These are phyloP conservation scores for Lasius platythorax DNA, from an alignment of 2,888 invertebrate species.

Conservation along the genomic window DNA sequence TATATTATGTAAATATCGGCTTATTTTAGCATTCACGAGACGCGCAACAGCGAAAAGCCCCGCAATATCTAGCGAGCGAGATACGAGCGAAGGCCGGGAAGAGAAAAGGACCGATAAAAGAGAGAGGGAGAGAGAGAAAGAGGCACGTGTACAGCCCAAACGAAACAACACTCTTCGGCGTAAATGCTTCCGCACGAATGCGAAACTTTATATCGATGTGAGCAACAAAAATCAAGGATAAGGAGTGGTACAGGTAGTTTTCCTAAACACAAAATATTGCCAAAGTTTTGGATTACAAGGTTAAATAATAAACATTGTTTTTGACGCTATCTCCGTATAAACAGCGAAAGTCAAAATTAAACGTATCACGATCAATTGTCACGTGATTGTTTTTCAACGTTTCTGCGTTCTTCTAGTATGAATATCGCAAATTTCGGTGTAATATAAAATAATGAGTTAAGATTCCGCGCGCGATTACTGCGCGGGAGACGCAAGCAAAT, in stretches of 20 bases:
- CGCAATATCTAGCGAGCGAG: constrained; percentile 54
- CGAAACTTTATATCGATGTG: not conserved
- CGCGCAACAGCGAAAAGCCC: constrained; percentile 52
- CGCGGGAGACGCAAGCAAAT: constrained; percentile 16
- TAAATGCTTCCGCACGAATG: constrained; percentile 22
- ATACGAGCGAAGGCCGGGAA: constrained; percentile 13
- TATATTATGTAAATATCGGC: constrained; percentile 75
- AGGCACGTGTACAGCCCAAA: not conserved
- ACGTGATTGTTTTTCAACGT: constrained; percentile 7
- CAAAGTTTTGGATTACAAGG: not conserved
- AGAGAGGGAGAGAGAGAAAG: constrained; percentile 7
- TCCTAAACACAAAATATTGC: not conserved
- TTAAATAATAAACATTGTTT: not conserved
- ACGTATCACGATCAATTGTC: not conserved
- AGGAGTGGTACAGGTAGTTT: not conserved
- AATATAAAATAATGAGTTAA: constrained; percentile 9
- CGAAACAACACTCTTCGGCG: constrained; percentile 23
- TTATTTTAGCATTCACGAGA: constrained; percentile 68
- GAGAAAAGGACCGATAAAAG: constrained; percentile 13
- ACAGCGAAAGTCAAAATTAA: not conserved
- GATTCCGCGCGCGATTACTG: constrained; percentile 27
- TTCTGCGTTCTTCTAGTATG: not conserved
- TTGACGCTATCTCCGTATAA: not conserved
- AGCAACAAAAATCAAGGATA: not conserved
- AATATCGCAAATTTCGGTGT: not conserved